Percentiles rank a stretch among this genome's conserved stretches.
These are phyloP conservation scores for Aplysina aerophoba DNA, from an alignment of 37 sponge, comb jelly and placozoan species.

Conservation along the genomic window DNA sequence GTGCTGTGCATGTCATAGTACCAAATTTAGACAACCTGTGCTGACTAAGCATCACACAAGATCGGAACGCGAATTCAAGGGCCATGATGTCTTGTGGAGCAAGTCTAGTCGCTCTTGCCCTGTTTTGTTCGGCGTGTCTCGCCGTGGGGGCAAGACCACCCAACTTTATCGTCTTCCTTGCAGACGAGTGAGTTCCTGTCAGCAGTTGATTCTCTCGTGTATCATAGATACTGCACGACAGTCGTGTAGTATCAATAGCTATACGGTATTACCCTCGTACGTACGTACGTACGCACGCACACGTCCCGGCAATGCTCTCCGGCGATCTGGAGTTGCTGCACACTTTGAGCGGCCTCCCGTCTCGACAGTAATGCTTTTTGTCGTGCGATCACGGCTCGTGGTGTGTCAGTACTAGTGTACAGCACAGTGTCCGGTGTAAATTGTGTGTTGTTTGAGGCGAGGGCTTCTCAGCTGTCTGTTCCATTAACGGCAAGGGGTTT, in stretches of 20 bases:
- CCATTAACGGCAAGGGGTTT: too few species aligned
- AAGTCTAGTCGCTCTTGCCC: neutral
- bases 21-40: too few species aligned
- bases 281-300: neutral
- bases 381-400: too few species aligned
- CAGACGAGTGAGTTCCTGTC: conserved; percentile 50
- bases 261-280: neutral
- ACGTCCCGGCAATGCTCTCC: neutral
- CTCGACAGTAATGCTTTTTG: too few species aligned
- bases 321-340: neutral
- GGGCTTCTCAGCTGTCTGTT: too few species aligned
- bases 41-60: too few species aligned
- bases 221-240: neutral
- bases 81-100: neutral
- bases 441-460: too few species aligned
- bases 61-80: too few species aligned
- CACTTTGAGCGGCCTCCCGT: neutral
- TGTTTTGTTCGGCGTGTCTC: neutral
- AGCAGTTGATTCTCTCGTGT: neutral
- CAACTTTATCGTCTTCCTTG: conserved; percentile 53
- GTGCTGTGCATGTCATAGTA: too few species aligned
- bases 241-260: neutral
- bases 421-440: too few species aligned
- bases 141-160: conserved; percentile 29
- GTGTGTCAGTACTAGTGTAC: too few species aligned